Base-by-base conservation (phyloP, 2,888 invertebrate genomes). In the Vanessa cardui region DNA sequence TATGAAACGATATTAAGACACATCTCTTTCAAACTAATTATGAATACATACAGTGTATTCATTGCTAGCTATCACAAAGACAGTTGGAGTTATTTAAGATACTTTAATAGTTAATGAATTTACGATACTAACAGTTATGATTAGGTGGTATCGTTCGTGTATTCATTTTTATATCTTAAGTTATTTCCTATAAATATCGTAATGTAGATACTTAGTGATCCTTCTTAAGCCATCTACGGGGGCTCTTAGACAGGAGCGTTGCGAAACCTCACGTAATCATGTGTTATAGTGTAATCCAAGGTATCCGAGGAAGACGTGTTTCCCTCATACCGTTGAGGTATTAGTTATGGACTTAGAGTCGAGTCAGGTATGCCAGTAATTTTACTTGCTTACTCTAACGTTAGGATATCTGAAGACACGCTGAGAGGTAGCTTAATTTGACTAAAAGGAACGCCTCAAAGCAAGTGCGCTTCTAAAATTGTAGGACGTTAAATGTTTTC, bases 371-470 rank as follows among this genome's bases (percentile, higher is more conserved):
- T 74, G 68, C 64, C 58, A 72, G 73, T 69, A 72, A 76, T 76
- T 74, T 68, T 69, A 61, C 73, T 72, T 71, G 66, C 70, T 70
- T 67, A 69, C 39, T 56, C 16, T 16, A 56, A 39, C 69, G 63
- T 63, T 64, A 65, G 66, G 68, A 72, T 72, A 73, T 66, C 73
- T 62, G 68, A 69, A 68, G 69, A 71, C 58, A 66, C 62, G 67
- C 60, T 60, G 71, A 68, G 68, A 70, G 71, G 71, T 56, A 71
- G 71, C 75, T 74, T 73, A 75, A 76, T 75, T 76, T 73, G 68
- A 70, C 71, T 73, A 70, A 75, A 74, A 74, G 72, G 71, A 65
- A 73, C 70, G 70, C 67, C 68, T 73, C 71, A 73, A 74, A 76
- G 73, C 69, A 70, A 70, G 69, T 68, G 62, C 64, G 66, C 64